Evolutionary conservation across 2,888 invertebrate species (phyloP), one percentile per base, ranked within the genome.

Genomic region (Deladenus siricidicola): DNA sequence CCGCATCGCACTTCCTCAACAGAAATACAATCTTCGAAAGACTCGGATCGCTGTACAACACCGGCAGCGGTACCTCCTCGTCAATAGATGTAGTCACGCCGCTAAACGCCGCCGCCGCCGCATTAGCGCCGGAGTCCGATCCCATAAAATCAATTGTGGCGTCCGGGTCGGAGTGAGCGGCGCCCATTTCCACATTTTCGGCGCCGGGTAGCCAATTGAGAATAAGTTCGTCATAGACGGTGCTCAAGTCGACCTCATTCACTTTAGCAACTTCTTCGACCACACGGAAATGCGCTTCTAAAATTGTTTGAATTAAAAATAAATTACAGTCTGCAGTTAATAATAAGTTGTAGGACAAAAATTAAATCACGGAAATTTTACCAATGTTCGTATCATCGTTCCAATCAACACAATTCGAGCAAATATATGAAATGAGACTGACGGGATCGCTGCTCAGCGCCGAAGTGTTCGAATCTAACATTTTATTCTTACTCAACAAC

Each of bases 341-440:
- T n/a, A n/a, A n/a, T n/a, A n/a, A n/a, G n/a, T n/a, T n/a, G n/a
- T n/a, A 39, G 17, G 17, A 26, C 10, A 50, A 28, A n/a, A 17
- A 26, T 14, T 6, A 34, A 34, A 34, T 34, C 39, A 14, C 4
- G 8, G 23, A n/a, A 3, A 50, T 3, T 10, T 28, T 28, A 66
- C 67, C 60, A n/a, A 67, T 69, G 30, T 67, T 67, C 10, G 39
- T 42, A n/a, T 50, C 24, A 26, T 68, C 57, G 4, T 43, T 60
- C 72, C 72, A 72, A n/a, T 69, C 62, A 17, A 68, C 49, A 49
- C 59, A 56, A 19, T 67, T 64, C 23, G 62, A 60, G 58, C 70
- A 71, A 39, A 72, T 64, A 23, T 63, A 48, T 10, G 60, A 28
- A 39, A 71, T 68, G 30, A 72, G 62, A 39, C 68, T 66, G 2